Evolutionary conservation across 2,888 invertebrate genomes (phyloP).

Genomic region (Magallana nippona): DNA sequence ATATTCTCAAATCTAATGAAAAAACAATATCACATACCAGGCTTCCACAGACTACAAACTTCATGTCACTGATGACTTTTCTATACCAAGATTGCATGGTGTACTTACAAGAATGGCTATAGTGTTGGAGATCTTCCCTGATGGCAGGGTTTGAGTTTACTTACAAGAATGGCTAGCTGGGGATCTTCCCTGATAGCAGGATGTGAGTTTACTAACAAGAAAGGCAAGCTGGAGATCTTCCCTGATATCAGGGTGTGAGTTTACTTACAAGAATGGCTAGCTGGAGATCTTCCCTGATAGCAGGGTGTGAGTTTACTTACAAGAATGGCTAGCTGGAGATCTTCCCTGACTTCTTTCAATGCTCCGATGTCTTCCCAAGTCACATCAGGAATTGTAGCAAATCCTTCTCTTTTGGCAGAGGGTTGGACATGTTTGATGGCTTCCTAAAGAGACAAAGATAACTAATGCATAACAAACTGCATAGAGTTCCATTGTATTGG

Average conservation of each 20-base stretch:
- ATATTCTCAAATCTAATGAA: no score
- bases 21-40: background rate
- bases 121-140: no score
- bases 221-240: background rate
- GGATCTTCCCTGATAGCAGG: no score
- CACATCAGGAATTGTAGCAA: conserved; percentile 97
- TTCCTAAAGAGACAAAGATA: conserved; percentile 79
- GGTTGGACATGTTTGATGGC: conserved; percentile 93
- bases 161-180: background rate
- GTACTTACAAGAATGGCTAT: background rate
- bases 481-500: no score
- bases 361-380: conserved; percentile 99
- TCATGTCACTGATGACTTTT: background rate
- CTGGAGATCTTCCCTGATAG: conserved; percentile 85
- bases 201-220: no score
- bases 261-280: no score
- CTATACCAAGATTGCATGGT: no score
- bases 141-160: no score
- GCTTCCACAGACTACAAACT: no score
- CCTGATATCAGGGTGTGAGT: no score
- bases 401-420: conserved; percentile 96
- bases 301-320: conserved; percentile 79
- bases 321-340: conserved; percentile 93
- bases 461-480: no score
- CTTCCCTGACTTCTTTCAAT: conserved; percentile 90